phyloP scores from a whole-genome alignment of 2,113 vertebrate genomes.

The Talpa occidentalis region DNA sequence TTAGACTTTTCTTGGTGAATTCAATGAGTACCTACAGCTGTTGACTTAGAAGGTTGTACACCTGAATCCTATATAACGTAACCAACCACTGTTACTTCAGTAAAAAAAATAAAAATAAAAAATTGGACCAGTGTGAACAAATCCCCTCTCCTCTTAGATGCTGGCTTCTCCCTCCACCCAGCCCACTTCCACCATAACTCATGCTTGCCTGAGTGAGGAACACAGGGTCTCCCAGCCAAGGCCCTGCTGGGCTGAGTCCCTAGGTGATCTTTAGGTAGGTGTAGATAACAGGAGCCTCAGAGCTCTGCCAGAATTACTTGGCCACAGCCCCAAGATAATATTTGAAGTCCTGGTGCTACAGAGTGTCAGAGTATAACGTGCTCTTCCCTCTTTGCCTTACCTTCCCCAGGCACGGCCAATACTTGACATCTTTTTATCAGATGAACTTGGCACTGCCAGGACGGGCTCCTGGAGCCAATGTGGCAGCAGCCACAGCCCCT shows the following conservation, averaged over 20 bases:
- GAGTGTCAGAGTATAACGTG: rapidly evolving
- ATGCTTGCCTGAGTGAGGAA: neutral
- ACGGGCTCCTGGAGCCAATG: constrained; percentile 87
- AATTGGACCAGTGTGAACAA: neutral
- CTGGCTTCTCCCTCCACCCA: neutral
- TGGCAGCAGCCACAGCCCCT: constrained; percentile 93
- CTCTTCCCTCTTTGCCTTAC: neutral
- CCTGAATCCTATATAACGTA: no score
- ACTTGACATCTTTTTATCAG: constrained; percentile 78
- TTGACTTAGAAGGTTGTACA: no score
- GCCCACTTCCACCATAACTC: neutral
- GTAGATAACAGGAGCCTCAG: rapidly evolving
- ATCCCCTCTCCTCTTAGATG: neutral
- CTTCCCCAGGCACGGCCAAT: constrained; percentile 37
- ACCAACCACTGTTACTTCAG: no score
- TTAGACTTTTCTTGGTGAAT: no score
- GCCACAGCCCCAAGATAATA: neutral
- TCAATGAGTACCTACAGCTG: no score
- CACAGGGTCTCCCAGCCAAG: neutral
- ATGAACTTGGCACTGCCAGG: constrained; percentile 76
- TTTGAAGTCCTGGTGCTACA: neutral
- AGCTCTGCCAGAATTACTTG: neutral
- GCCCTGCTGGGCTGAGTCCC: neutral
- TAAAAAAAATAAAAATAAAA: neutral
- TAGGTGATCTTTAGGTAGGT: neutral